These are phyloP conservation scores for Perizoma affinitatum DNA, from an alignment of 2,888 invertebrate species.

Conservation along the genomic window DNA sequence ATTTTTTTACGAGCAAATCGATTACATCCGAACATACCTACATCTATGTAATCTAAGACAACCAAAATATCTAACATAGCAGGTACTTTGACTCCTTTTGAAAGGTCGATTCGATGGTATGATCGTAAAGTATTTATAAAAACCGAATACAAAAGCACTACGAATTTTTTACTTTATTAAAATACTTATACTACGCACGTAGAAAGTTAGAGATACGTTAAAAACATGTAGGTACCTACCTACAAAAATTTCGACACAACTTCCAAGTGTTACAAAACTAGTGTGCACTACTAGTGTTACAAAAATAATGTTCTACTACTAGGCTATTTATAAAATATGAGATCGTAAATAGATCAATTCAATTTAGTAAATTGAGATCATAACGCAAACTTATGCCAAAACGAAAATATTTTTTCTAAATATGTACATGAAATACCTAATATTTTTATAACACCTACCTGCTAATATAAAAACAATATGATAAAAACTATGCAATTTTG, in stretches of 20 bases:
- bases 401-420: too few species aligned
- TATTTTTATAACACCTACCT: too few species aligned
- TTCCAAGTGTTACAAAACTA: conserved; percentile 28
- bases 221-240: not conserved
- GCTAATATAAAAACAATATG: too few species aligned
- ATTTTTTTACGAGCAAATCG: conserved; percentile 53
- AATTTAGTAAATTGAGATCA: conserved; percentile 8
- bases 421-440: too few species aligned
- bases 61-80: conserved; percentile 32
- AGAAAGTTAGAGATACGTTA: conserved; percentile 5
- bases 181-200: conserved; percentile 18
- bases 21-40: conserved; percentile 1
- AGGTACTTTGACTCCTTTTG: conserved; percentile 61
- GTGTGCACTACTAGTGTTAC: conserved; percentile 22
- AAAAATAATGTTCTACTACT: conserved; percentile 31
- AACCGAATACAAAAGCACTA: conserved; percentile 22
- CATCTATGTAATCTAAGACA: conserved; percentile 2
- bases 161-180: conserved; percentile 13
- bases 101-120: not conserved
- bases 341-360: conserved; percentile 36
- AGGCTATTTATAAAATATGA: conserved; percentile 15
- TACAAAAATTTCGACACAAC: conserved; percentile 22
- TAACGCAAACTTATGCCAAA: not conserved
- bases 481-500: conserved; percentile 24
- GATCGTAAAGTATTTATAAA: conserved; percentile 14